These are phyloP conservation scores for Hippocampus comes DNA, from an alignment of 2,113 vertebrate species.

Conservation along the genomic window DNA sequence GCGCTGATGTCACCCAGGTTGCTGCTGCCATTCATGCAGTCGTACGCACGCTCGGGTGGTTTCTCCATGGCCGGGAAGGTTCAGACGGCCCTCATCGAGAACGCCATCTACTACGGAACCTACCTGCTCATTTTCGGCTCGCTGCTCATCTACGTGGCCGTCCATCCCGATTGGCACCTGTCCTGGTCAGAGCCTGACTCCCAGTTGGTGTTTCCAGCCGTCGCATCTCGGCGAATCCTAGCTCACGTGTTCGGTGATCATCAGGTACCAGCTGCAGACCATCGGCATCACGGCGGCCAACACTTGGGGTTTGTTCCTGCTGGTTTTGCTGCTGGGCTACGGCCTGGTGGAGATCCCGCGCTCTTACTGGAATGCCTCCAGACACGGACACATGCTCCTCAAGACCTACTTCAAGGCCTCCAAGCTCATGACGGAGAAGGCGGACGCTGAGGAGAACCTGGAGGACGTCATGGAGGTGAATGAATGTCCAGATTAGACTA, in stretches of 20 bases:
- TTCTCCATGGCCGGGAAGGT: conserved; percentile 98
- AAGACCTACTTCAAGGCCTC: conserved; percentile 97
- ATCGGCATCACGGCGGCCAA: conserved; percentile 97
- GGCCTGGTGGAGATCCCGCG: conserved; percentile 95
- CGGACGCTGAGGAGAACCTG: conserved; percentile 92
- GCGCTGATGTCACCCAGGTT: conserved; percentile 74
- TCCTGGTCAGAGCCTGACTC: conserved; percentile 77
- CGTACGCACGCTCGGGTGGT: conserved; percentile 92
- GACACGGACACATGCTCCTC: conserved; percentile 88
- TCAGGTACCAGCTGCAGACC: conserved; percentile 91
- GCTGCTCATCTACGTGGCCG: conserved; percentile 94
- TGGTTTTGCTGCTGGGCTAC: conserved; percentile 90
- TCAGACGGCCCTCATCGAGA: conserved; percentile 94
- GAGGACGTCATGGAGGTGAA: conserved; percentile 94
- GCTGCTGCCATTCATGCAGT: conserved; percentile 97
- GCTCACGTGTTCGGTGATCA: neutral
- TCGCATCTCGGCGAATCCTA: too few relatives aligned
- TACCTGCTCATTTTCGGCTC: conserved; percentile 96
- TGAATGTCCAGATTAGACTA: too few relatives aligned
- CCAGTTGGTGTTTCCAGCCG: too few relatives aligned
- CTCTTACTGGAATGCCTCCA: conserved; percentile 89
- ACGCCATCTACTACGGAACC: conserved; percentile 96
- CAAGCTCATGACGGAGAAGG: conserved; percentile 96
- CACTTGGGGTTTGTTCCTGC: conserved; percentile 95
- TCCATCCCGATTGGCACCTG: conserved; percentile 84